phyloP scores from a whole-genome alignment of 2,888 invertebrate genomes.

The Alviniconcha strummeri region DNA sequence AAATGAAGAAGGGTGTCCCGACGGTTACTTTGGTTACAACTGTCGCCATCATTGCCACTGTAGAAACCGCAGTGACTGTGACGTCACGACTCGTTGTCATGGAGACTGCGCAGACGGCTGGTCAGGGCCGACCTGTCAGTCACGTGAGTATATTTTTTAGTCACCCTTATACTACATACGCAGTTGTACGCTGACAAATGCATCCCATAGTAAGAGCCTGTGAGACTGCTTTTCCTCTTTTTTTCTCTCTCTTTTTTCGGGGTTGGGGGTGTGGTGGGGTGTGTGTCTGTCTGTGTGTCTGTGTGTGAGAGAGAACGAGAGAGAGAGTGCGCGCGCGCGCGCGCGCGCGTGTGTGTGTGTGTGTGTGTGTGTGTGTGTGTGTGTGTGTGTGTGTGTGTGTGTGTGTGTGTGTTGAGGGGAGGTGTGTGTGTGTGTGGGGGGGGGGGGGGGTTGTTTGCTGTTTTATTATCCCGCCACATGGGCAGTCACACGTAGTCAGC shows the following conservation, averaged over 20 bases:
- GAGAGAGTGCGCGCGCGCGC: no score
- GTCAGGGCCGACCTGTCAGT: constrained; percentile 67
- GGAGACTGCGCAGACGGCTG: constrained; percentile 57
- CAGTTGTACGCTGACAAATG: background rate
- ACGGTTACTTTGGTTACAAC: constrained; percentile 62
- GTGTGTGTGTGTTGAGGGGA: no score
- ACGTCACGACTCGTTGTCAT: constrained; percentile 55
- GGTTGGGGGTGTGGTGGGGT: no score
- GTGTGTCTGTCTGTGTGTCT: background rate
- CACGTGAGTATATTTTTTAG: constrained; percentile 51
- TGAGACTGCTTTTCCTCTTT: background rate
- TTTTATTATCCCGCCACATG: no score
- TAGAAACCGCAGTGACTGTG: constrained; percentile 50
- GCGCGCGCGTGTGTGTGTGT: no score
- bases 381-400: no score
- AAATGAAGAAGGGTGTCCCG: constrained; percentile 44
- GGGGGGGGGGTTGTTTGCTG: no score
- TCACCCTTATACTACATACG: background rate
- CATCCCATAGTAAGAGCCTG: background rate
- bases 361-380: no score
- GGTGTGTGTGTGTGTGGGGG: no score
- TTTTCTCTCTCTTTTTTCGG: no score
- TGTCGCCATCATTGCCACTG: constrained; percentile 63
- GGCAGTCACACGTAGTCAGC: no score
- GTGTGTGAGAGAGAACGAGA: no score